phyloP scores from a whole-genome alignment of 2,888 invertebrate genomes.

The Notodonta ziczac region DNA sequence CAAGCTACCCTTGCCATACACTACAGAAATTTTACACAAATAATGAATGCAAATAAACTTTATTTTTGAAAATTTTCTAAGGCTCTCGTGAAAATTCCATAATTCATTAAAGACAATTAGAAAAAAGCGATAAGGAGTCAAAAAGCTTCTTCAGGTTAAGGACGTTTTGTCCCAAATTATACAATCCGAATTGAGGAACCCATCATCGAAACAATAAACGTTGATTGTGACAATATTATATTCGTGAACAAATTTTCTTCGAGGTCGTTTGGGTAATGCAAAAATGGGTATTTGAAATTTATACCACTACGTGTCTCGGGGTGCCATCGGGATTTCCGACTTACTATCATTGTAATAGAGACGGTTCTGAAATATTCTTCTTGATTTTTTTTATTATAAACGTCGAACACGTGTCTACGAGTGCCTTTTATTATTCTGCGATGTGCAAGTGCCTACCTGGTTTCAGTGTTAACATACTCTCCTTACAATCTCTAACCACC shows the following conservation, averaged over 20 bases:
- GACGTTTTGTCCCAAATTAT: background rate
- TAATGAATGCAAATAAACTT: background rate
- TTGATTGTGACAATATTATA: background rate
- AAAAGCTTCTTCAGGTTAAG: background rate
- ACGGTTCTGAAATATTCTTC: background rate
- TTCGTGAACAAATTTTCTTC: slow-evolving; percentile 12
- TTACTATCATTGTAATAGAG: background rate
- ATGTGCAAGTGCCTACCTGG: background rate
- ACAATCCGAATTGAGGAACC: background rate
- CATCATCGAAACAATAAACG: background rate
- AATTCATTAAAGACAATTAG: background rate
- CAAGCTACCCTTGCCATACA: background rate
- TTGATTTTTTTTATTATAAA: background rate
- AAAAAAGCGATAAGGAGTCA: background rate
- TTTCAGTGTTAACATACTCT: too few species aligned
- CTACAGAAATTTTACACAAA: background rate
- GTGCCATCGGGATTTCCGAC: background rate
- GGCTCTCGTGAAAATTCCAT: background rate
- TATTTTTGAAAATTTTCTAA: background rate
- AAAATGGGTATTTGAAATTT: slow-evolving; percentile 19
- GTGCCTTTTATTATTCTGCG: background rate
- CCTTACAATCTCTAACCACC: too few species aligned
- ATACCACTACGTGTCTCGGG: slow-evolving; percentile 15
- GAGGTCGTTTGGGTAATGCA: slow-evolving; percentile 3
- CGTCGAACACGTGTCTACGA: background rate